A percentile compares a stretch with the other conserved stretches of the same genome.
Conservation (phyloP, 2,888 invertebrate genomes). For the Chloromyia formosa region DNA sequence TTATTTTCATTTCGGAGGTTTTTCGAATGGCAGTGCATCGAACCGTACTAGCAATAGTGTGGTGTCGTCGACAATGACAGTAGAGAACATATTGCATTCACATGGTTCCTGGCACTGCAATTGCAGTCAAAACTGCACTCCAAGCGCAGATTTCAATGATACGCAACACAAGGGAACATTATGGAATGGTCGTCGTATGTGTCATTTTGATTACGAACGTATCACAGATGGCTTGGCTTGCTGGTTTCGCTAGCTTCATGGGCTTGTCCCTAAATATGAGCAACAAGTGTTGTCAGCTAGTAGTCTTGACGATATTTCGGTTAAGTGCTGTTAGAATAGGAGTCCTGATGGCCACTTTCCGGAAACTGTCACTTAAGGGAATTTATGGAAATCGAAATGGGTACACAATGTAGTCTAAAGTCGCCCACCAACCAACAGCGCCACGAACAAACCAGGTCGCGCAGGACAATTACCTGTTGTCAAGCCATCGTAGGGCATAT, state of each 20-base stretch:
- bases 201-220: conserved; percentile 1
- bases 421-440: too few species aligned
- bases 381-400: too few species aligned
- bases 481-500: too few species aligned
- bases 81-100: not conserved
- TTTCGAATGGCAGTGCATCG: conserved; percentile 23
- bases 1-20: conserved; percentile 52
- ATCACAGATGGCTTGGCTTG: not conserved
- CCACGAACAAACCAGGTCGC: too few species aligned
- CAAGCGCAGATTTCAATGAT: conserved; percentile 12
- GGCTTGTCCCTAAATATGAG: not conserved
- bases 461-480: too few species aligned
- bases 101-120: not conserved
- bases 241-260: not conserved
- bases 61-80: conserved; percentile 8
- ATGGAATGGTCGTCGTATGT: not conserved
- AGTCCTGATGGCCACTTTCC: too few species aligned
- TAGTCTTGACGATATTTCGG: not conserved
- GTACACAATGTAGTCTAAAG: too few species aligned
- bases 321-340: too few species aligned
- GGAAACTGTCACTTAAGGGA: too few species aligned
- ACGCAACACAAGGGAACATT: not conserved
- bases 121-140: not conserved
- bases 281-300: conserved; percentile 4
- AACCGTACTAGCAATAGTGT: not conserved